Conservation (phyloP, 2,888 invertebrate genomes). For the Muschampia staudingeri region DNA sequence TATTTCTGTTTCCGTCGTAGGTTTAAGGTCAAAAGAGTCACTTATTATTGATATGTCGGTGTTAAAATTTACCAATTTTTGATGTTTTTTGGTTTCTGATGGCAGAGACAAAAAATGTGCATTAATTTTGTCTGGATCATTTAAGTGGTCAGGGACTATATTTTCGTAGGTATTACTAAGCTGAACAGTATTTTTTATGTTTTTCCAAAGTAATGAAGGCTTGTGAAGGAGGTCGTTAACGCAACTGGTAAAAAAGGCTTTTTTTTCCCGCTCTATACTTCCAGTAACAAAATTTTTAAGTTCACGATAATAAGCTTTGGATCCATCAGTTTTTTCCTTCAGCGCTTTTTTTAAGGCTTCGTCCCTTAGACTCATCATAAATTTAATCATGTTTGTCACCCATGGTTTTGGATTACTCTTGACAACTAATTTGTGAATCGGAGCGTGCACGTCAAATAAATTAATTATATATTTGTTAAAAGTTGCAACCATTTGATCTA, state of each 20-base stretch:
- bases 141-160: constrained; percentile 29
- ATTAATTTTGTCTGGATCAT: constrained; percentile 28
- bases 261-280: neutral
- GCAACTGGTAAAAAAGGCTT: neutral
- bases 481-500: constrained; percentile 2
- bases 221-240: neutral
- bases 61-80: neutral
- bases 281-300: constrained; percentile 16
- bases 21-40: neutral
- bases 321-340: neutral
- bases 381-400: constrained; percentile 18
- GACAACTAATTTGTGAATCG: neutral
- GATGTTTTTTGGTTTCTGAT: neutral
- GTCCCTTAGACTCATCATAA: constrained; percentile 18
- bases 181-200: neutral
- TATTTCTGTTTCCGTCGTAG: neutral
- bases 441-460: constrained; percentile 9
- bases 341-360: constrained; percentile 10
- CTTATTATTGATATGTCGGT: neutral
- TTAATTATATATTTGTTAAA: constrained; percentile 10
- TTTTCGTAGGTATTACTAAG: neutral
- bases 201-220: constrained; percentile 25
- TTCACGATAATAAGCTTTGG: neutral
- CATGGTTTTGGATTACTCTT: neutral
- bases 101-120: constrained; percentile 15